Evolutionary conservation across 1,140 invertebrate species (phyloP).

Genomic region (Orchesella cincta): DNA sequence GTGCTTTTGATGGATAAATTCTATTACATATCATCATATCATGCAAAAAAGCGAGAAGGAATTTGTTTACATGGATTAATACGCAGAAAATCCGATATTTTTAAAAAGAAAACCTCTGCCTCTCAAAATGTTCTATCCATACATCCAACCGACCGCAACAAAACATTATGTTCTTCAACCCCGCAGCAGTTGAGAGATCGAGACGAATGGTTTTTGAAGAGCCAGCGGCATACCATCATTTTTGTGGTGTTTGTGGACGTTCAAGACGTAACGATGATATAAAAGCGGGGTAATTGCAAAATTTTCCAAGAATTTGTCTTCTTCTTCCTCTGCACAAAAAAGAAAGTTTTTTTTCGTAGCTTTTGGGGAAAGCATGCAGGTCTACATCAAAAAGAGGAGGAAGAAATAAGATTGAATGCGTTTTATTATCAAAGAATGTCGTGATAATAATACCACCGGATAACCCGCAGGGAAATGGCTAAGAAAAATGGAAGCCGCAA

Average conservation of each 20-base stretch:
- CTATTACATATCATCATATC: neutral
- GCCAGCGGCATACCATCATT: no score
- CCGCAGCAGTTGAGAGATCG: neutral
- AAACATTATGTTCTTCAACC: no score
- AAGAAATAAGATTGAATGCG: neutral
- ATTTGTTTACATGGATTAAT: constrained; percentile 29
- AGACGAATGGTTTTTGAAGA: neutral
- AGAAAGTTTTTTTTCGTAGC: neutral
- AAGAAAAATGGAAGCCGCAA: neutral
- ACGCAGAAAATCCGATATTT: constrained; percentile 15
- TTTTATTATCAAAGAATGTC: neutral
- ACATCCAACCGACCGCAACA: no score
- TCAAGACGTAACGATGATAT: no score
- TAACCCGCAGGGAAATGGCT: neutral
- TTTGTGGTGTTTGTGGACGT: no score
- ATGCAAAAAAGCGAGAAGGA: neutral
- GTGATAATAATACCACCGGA: constrained; percentile 3
- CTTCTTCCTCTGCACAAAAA: no score
- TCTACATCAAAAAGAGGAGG: no score
- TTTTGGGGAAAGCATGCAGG: constrained; percentile 19
- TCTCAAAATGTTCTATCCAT: no score
- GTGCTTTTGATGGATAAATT: neutral
- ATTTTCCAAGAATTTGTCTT: constrained; percentile 25
- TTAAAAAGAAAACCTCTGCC: neutral
- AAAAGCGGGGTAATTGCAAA: constrained; percentile 28